Evolutionary conservation across 2,797 vertebrate genomes (phyloP), one percentile per base, ranked within the genome.

Genomic region (Australoheros facetus): DNA sequence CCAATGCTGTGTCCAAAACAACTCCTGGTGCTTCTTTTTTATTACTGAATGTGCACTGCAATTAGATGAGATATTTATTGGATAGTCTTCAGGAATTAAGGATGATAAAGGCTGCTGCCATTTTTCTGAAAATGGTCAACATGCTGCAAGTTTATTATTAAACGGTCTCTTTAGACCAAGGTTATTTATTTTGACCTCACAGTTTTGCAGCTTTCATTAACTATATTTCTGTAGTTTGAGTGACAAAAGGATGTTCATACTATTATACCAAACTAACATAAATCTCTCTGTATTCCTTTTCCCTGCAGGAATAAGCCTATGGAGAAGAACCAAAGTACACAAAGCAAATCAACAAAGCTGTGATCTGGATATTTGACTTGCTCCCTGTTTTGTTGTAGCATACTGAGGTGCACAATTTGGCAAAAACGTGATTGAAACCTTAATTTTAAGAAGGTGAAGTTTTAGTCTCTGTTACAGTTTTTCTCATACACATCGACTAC

Each of bases 261-360:
- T 39, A 14, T 45, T 17, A 7, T 2, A 8, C 14, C 28, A 14
- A 4, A 30, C 16, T 58, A 58, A 71, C 66, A 23, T 7, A 7
- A 64, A 54, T 19, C 13, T 71, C 8, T 59, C 17, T 21, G 3
- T 30, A 39, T 10, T 30, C 4, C 45, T 51, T 73, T 21, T 73
- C 11, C 21, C 42, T 37, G 23, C 70, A 82, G 80, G 48, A 60
- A 0, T 1, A 73, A 58, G 13, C 39, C 3, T 55, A 13, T 21
- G 6, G 6, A 13, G 23, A 77, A 23, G 12, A 64, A 1, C 10
- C 74, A 26, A 21, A 32, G 3, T 19, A 14, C 37, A 64, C 51
- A 39, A 54, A 66, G 17, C 54, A 73, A 23, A 57, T 73, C 54
- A 58, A 77, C 70, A 5, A 72, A 54, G 12, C 8, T 77, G 42